phyloP scores from a whole-genome alignment of 2,113 vertebrate species.

The Litocranius walleri region DNA sequence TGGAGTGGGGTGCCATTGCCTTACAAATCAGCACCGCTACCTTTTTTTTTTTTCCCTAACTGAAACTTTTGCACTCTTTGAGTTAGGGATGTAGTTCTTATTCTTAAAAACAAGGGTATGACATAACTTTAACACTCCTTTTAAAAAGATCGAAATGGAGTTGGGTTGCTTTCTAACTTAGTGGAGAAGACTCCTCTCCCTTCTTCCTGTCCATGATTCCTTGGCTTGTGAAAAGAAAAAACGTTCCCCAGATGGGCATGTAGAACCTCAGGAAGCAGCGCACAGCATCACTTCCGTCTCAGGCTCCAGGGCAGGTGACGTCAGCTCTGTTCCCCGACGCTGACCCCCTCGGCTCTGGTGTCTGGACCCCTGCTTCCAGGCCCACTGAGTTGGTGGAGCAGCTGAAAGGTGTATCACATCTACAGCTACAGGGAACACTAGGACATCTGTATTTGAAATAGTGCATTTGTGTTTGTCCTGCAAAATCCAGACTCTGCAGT shows the following conservation, averaged over 20 bases:
- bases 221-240: background rate
- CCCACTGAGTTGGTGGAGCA: background rate
- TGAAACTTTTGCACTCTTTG: background rate
- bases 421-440: too few species aligned
- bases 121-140: background rate
- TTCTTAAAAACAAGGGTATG: background rate
- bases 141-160: background rate
- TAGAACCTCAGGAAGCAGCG: background rate
- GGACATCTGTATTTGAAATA: background rate
- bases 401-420: background rate
- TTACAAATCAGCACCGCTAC: background rate
- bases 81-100: background rate
- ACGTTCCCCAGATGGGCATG: background rate
- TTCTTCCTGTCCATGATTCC: background rate
- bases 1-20: too few species aligned
- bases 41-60: background rate
- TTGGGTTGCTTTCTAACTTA: background rate
- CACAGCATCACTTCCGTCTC: background rate
- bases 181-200: background rate
- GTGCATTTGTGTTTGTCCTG: background rate
- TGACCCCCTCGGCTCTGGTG: background rate
- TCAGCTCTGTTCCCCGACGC: background rate
- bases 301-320: background rate
- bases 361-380: background rate
- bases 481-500: background rate